Conservation (phyloP, 2,797 vertebrate species). For the Podarcis siculus region DNA sequence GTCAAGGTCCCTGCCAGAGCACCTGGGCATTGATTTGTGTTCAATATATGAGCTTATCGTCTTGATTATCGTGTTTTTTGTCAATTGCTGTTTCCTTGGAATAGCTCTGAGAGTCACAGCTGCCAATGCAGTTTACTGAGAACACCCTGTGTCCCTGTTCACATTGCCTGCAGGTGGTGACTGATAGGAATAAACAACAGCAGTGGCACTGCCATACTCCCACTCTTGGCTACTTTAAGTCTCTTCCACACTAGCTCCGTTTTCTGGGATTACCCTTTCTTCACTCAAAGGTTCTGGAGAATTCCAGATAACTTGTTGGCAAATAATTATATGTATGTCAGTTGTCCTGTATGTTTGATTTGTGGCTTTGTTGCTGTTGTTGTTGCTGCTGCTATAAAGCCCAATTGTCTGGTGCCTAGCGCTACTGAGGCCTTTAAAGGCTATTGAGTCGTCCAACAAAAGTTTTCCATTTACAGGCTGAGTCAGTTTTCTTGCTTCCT, state of each 20-base stretch:
- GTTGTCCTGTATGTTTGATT: neutral
- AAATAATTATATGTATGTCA: neutral
- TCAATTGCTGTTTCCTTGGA: neutral
- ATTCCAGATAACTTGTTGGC: neutral
- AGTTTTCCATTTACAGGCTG: neutral
- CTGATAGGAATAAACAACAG: neutral
- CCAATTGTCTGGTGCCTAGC: neutral
- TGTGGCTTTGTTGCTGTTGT: neutral
- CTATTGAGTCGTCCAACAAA: neutral
- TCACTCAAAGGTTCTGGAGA: neutral
- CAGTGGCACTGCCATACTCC: constrained; percentile 2
- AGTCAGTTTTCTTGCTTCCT: neutral
- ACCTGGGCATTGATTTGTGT: accelerated
- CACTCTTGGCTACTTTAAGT: neutral
- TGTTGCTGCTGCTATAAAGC: neutral
- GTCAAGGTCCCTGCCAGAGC: constrained; percentile 11
- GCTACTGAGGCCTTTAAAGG: neutral
- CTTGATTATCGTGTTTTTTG: neutral
- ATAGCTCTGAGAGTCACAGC: accelerated
- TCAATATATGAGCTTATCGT: accelerated
- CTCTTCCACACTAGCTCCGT: neutral
- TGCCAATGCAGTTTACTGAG: neutral
- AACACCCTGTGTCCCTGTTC: neutral
- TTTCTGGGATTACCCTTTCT: neutral
- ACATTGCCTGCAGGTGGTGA: constrained; percentile 6